These are phyloP conservation scores for Labia minor DNA, from an alignment of 2,888 invertebrate genomes.

Conservation along the genomic window DNA sequence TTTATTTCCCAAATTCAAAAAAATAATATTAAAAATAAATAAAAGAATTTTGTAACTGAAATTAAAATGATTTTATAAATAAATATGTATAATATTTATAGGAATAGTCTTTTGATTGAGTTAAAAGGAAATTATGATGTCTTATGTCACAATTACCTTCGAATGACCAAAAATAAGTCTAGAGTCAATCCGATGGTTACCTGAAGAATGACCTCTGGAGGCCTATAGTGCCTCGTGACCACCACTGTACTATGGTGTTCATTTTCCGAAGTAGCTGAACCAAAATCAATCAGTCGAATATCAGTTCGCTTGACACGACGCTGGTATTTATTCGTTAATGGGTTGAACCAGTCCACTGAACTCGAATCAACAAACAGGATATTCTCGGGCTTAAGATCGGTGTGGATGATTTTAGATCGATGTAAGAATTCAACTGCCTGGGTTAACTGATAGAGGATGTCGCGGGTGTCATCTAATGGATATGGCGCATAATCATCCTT, in stretches of 20 bases:
- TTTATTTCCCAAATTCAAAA: no score
- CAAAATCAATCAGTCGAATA: background rate
- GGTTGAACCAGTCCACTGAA: background rate
- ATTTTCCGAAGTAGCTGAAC: background rate
- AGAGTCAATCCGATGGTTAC: background rate
- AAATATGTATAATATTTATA: no score
- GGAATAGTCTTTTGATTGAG: no score
- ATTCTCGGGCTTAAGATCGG: background rate
- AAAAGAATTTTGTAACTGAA: no score
- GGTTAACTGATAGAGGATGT: background rate
- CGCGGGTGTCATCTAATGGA: background rate
- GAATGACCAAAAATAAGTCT: no score
- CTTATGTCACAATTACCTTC: no score
- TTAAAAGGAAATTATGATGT: no score
- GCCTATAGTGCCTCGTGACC: background rate
- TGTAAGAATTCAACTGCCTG: background rate
- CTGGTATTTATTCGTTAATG: background rate
- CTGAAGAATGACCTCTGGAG: background rate
- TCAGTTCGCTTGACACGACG: background rate
- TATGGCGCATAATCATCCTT: background rate
- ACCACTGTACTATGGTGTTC: background rate
- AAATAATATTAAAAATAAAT: no score
- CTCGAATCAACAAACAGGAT: background rate
- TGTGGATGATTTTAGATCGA: background rate
- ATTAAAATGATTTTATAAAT: no score